Evolutionary conservation across 2,113 vertebrate species (phyloP).

Genomic region (Indicator indicator): DNA sequence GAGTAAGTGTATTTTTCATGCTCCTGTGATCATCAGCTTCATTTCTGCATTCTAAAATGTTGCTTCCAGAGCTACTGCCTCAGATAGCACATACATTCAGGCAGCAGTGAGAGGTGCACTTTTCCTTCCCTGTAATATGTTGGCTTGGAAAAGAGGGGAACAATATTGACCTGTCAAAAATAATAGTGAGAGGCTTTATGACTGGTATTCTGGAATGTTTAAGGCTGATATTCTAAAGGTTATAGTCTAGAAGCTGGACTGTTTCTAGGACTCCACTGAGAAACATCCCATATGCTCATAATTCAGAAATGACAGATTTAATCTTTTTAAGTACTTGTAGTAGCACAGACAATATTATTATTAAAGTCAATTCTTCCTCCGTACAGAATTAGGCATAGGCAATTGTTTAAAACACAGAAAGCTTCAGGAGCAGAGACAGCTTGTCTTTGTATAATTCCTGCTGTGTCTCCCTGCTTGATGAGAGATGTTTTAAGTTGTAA

Average conservation of each 20-base stretch:
- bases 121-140: not conserved
- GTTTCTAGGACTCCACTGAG: not conserved
- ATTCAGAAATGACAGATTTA: not conserved
- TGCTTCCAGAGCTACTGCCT: not conserved
- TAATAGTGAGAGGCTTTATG: not conserved
- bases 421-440: constrained; percentile 5
- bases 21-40: not conserved
- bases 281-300: not conserved
- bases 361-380: constrained; percentile 44
- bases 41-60: not conserved
- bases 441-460: not conserved
- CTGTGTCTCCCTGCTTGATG: not conserved
- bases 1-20: constrained; percentile 43
- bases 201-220: not conserved
- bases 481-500: not conserved
- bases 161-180: not conserved
- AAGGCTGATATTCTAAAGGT: not conserved
- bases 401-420: not conserved
- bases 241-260: not conserved
- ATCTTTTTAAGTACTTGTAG: not conserved
- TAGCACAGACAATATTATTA: constrained; percentile 18
- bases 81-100: not conserved
- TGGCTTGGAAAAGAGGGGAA: not conserved
- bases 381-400: not conserved
- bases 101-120: not conserved